Percentiles rank a stretch among this genome's conserved stretches.
Conservation (phyloP, 2,888 invertebrate species). For the Neoascia interrupta region DNA sequence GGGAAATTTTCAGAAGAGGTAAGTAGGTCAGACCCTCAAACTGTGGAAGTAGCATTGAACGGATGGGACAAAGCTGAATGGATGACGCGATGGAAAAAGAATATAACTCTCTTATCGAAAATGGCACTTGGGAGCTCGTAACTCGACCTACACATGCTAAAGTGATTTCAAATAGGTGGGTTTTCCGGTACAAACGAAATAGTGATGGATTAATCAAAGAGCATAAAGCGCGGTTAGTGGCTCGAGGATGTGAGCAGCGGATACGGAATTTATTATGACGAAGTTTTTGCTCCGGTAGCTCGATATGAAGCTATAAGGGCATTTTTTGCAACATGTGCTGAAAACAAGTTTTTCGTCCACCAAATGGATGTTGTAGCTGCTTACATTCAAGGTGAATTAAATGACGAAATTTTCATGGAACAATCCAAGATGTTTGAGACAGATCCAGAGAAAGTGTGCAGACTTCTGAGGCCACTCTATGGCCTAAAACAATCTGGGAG, state of each 20-base stretch:
- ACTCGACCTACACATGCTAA: slow-evolving; percentile 22
- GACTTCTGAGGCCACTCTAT: slow-evolving; percentile 59
- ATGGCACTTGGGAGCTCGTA: slow-evolving; percentile 40
- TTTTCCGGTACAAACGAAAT: slow-evolving; percentile 11
- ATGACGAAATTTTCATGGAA: slow-evolving; percentile 51
- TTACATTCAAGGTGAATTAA: slow-evolving; percentile 1
- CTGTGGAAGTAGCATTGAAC: slow-evolving; percentile 27
- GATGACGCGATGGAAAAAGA: slow-evolving; percentile 91
- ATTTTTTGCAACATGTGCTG: slow-evolving; percentile 56
- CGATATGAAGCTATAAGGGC: slow-evolving; percentile 56
- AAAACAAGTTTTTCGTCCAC: slow-evolving; percentile 29
- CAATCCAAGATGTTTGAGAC: slow-evolving; percentile 43
- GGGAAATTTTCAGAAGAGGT: background rate
- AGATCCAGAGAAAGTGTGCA: slow-evolving; percentile 40
- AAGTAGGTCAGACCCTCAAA: slow-evolving; percentile 8
- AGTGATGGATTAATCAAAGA: slow-evolving; percentile 40
- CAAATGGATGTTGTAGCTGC: slow-evolving; percentile 69
- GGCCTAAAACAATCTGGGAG: slow-evolving; percentile 61
- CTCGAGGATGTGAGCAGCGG: slow-evolving; percentile 63
- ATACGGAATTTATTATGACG: slow-evolving; percentile 63
- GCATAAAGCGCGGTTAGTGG: slow-evolving; percentile 59
- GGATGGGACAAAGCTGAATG: slow-evolving; percentile 76
- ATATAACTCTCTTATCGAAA: slow-evolving; percentile 79
- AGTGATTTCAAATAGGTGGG: slow-evolving; percentile 33
- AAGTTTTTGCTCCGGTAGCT: slow-evolving; percentile 69